These are phyloP conservation scores for Atta cephalotes DNA, from an alignment of 1,140 invertebrate species.

Conservation along the genomic window DNA sequence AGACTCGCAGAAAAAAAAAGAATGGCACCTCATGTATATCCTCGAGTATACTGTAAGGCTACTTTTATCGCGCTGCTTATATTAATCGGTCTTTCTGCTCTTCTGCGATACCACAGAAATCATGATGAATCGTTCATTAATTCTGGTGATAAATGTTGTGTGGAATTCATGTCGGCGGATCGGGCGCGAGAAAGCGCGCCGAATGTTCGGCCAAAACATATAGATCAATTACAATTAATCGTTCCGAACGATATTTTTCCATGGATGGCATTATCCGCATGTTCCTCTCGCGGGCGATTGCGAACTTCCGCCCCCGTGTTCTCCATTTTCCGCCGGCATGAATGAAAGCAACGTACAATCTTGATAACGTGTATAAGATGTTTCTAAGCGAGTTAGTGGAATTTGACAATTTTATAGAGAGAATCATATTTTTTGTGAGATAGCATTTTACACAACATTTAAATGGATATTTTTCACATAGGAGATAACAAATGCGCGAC, in stretches of 20 bases:
- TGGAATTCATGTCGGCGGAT: conserved; percentile 29
- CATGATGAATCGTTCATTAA: conserved; percentile 67
- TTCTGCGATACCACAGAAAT: conserved; percentile 47
- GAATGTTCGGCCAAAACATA: conserved; percentile 3
- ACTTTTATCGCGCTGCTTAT: conserved; percentile 23
- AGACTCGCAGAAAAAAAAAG: conserved; percentile 9
- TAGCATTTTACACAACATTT: conserved; percentile 79
- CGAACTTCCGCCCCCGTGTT: conserved; percentile 17
- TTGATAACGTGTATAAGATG: conserved; percentile 60
- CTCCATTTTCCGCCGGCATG: conserved; percentile 23
- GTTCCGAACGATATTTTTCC: conserved; percentile 42
- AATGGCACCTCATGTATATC: conserved; percentile 17
- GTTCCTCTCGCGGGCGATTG: conserved; percentile 43
- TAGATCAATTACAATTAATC: conserved; percentile 50
- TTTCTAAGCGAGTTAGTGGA: conserved; percentile 72
- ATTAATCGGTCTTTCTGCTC: conserved; percentile 64
- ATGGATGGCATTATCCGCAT: conserved; percentile 46
- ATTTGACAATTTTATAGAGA: conserved; percentile 80
- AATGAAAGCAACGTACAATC: conserved; percentile 45
- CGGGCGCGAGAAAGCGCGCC: conserved; percentile 7
- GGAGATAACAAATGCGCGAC: conserved; percentile 65
- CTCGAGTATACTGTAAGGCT: conserved; percentile 12
- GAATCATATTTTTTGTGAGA: conserved; percentile 84
- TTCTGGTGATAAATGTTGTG: conserved; percentile 30
- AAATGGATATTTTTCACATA: conserved; percentile 80